Conservation (phyloP, 2,888 invertebrate species). For the Apomyelois bistriatella region DNA sequence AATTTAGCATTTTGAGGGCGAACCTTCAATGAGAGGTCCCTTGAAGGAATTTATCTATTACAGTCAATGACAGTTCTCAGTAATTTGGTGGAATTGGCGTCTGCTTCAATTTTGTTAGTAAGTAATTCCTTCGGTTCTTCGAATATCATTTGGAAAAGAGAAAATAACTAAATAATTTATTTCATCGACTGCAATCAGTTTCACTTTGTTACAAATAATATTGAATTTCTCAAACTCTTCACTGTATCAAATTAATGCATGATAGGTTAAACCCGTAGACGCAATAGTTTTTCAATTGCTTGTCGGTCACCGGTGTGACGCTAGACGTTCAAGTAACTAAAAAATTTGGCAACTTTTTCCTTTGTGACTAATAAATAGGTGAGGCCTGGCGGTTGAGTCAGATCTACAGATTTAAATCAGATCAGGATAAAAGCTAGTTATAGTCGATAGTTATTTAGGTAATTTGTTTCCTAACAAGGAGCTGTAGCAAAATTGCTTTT, state of each 20-base stretch:
- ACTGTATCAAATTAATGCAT: too few relatives aligned
- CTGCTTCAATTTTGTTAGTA: constrained; percentile 8
- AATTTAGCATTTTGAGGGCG: constrained; percentile 10
- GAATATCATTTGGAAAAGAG: neutral
- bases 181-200: neutral
- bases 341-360: too few relatives aligned
- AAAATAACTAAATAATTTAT: neutral
- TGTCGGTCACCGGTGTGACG: too few relatives aligned
- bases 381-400: too few relatives aligned
- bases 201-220: neutral
- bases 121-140: constrained; percentile 2
- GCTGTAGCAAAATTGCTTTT: neutral
- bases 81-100: constrained; percentile 11
- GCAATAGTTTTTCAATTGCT: too few relatives aligned
- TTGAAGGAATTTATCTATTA: constrained; percentile 14
- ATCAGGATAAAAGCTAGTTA: too few relatives aligned
- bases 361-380: too few relatives aligned
- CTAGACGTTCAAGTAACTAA: too few relatives aligned
- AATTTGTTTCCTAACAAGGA: neutral
- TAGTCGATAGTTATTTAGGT: neutral
- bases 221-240: too few relatives aligned
- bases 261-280: too few relatives aligned
- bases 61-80: constrained; percentile 11
- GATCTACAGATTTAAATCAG: too few relatives aligned
- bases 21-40: constrained; percentile 11